These are phyloP conservation scores for Acropora tenuis DNA, from an alignment of 64 coral and sea anemone species.

Conservation along the genomic window DNA sequence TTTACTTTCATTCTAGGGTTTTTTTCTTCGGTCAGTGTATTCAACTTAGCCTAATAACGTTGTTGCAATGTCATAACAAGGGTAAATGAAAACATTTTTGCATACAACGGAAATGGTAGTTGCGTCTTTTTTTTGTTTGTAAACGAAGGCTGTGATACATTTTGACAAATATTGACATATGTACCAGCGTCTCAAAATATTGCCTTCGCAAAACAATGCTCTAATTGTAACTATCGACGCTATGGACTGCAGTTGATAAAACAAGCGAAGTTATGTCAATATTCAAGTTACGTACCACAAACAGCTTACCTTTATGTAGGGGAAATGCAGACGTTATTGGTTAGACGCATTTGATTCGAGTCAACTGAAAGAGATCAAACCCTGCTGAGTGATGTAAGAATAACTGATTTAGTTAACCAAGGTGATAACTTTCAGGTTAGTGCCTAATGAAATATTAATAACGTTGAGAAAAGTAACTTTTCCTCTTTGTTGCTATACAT, in stretches of 20 bases:
- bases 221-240: background rate
- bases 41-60: background rate
- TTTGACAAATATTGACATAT: background rate
- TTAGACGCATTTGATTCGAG: constrained; percentile 5
- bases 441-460: constrained; percentile 35
- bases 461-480: background rate
- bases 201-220: constrained; percentile 18
- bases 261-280: background rate
- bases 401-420: constrained; percentile 23
- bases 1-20: too few species aligned
- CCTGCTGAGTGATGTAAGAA: constrained; percentile 43
- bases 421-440: constrained; percentile 26
- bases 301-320: constrained; percentile 24
- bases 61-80: background rate
- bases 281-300: background rate
- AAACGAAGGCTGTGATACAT: background rate
- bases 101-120: background rate
- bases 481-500: background rate
- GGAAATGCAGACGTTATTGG: constrained; percentile 38
- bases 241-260: background rate
- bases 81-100: background rate
- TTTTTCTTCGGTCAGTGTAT: background rate
- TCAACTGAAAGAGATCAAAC: constrained; percentile 18
- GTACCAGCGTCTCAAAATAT: background rate
- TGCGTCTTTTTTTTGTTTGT: background rate